phyloP scores from a whole-genome alignment of 30 jellyfish, hydroid and myxozoan species.

The Chrysaora quinquecirrha region DNA sequence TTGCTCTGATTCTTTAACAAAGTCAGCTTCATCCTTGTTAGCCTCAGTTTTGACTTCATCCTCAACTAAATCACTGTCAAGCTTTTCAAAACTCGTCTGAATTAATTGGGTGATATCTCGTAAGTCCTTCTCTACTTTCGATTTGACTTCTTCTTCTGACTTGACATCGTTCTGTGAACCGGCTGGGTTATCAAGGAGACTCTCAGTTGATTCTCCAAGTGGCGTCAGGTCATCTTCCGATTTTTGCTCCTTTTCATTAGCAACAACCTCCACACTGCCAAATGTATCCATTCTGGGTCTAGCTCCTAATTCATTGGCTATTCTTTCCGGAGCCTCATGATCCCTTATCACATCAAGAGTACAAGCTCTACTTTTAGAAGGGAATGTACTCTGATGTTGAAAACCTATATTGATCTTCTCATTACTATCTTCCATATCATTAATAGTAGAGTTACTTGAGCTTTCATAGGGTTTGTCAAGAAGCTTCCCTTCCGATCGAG shows the following conservation, averaged over 20 bases:
- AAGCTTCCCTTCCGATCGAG: constrained; percentile 95
- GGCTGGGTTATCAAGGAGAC: constrained; percentile 62
- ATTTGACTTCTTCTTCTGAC: constrained; percentile 3
- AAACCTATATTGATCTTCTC: constrained; percentile 18
- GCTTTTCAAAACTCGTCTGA: neutral
- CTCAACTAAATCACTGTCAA: neutral
- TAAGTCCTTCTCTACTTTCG: neutral
- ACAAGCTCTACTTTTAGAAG: constrained; percentile 13
- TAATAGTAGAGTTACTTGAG: constrained; percentile 54
- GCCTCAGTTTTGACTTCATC: neutral
- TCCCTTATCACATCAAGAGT: constrained; percentile 52
- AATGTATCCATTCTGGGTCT: constrained; percentile 2
- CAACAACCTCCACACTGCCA: neutral
- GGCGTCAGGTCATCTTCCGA: constrained; percentile 8
- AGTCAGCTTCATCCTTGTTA: neutral
- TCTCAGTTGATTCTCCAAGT: constrained; percentile 52
- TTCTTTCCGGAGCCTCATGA: constrained; percentile 22
- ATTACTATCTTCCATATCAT: constrained; percentile 55
- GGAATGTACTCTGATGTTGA: constrained; percentile 19
- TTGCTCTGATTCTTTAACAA: neutral
- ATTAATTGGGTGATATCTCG: constrained; percentile 7
- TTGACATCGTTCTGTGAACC: constrained; percentile 3
- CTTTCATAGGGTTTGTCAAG: constrained; percentile 40
- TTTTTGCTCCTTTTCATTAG: neutral
- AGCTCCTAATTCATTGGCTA: constrained; percentile 14